Evolutionary conservation across 2,113 vertebrate species (phyloP).

Genomic region (Setophaga petechia): DNA sequence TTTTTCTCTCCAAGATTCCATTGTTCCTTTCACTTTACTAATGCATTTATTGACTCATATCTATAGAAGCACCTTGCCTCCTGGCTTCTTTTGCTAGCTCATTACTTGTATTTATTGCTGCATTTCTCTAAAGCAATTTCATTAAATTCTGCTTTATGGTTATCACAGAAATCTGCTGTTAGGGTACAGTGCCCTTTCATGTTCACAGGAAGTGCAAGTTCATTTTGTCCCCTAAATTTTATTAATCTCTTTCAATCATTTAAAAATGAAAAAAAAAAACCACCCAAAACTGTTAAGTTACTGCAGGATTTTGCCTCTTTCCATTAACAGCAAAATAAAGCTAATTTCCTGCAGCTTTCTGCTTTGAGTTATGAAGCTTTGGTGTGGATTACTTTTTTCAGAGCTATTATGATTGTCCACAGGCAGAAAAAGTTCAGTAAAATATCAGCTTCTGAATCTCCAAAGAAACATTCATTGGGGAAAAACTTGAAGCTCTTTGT

Average conservation of each 20-base stretch:
- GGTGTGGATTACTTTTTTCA: constrained; percentile 31
- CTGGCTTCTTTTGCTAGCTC: constrained; percentile 9
- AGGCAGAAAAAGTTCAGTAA: constrained; percentile 28
- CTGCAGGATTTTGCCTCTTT: constrained; percentile 1
- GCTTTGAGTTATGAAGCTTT: constrained; percentile 32
- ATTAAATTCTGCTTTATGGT: constrained; percentile 35
- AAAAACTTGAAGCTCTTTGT: background rate
- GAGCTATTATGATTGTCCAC: constrained; percentile 30
- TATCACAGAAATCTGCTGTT: constrained; percentile 13
- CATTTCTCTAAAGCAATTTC: constrained; percentile 43
- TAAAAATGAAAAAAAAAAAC: background rate
- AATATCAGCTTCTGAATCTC: constrained; percentile 14
- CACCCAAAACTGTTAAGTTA: background rate
- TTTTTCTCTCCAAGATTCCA: background rate
- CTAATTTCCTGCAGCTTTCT: constrained; percentile 49
- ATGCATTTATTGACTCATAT: constrained; percentile 2
- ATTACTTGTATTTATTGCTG: constrained; percentile 34
- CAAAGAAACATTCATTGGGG: background rate
- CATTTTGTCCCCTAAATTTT: constrained; percentile 19
- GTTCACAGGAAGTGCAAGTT: background rate
- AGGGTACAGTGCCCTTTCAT: background rate
- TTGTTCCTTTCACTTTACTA: constrained; percentile 14
- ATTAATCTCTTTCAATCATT: constrained; percentile 17
- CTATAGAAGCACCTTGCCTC: constrained; percentile 28
- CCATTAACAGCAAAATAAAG: constrained; percentile 42